Conservation (phyloP, 1,140 invertebrate genomes). For the Carposina sasakii region DNA sequence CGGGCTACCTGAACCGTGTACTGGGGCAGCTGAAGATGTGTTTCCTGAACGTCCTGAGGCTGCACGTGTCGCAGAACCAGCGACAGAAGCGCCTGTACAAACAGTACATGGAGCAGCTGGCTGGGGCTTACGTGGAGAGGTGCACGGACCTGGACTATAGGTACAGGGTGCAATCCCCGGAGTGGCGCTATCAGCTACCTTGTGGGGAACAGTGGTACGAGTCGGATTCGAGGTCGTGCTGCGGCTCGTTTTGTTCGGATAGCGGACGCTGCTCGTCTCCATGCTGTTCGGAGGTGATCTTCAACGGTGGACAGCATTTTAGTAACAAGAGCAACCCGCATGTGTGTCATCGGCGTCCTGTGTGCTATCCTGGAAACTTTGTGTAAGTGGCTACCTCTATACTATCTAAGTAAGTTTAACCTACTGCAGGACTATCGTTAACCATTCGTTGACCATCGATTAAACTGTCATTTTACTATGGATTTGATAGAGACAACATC, state of each 20-base stretch:
- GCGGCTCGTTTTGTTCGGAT: conserved; percentile 48
- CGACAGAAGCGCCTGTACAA: conserved; percentile 69
- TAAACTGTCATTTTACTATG: too few relatives aligned
- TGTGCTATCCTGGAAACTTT: conserved; percentile 62
- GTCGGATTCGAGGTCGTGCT: conserved; percentile 44
- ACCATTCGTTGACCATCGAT: too few relatives aligned
- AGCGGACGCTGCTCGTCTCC: conserved; percentile 63
- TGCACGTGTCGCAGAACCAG: conserved; percentile 67
- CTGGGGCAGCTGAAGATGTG: conserved; percentile 57
- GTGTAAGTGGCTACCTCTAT: conserved; percentile 57
- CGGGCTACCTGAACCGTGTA: conserved; percentile 20
- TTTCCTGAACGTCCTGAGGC: conserved; percentile 63
- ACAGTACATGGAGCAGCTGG: conserved; percentile 64
- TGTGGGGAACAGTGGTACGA: conserved; percentile 45
- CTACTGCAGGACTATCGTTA: too few relatives aligned
- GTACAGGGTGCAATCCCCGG: conserved; percentile 36
- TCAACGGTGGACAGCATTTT: conserved; percentile 67
- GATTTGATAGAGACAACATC: too few relatives aligned
- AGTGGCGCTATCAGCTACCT: conserved; percentile 49
- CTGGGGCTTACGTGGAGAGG: conserved; percentile 58
- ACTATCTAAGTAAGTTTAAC: too few relatives aligned
- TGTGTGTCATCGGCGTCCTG: conserved; percentile 35
- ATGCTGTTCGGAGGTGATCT: conserved; percentile 68
- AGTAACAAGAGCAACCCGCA: conserved; percentile 43
- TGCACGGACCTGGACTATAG: conserved; percentile 49